Conservation (phyloP, 2,888 invertebrate species). For the Sphinx pinastri region DNA sequence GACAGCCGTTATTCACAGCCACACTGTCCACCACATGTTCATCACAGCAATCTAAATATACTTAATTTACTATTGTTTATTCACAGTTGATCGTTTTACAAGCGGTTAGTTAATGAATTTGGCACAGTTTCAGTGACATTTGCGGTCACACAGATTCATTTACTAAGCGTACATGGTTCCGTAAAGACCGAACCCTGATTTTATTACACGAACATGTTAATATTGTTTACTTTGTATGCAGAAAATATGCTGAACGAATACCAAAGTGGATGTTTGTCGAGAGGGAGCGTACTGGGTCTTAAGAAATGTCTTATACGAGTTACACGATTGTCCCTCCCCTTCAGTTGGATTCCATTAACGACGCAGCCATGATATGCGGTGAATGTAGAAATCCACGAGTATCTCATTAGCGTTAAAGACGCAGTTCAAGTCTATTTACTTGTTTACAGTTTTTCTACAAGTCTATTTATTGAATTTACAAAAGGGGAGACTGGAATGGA, state of each 20-base stretch:
- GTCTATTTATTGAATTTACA: too few species aligned
- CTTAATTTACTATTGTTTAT: conserved; percentile 28
- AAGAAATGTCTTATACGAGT: background rate
- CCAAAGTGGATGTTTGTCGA: conserved; percentile 13
- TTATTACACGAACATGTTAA: conserved; percentile 18
- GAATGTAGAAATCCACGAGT: background rate
- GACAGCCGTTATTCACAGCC: background rate
- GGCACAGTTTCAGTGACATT: conserved; percentile 30
- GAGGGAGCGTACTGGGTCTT: background rate
- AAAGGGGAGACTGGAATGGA: too few species aligned
- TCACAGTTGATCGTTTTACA: conserved; percentile 27
- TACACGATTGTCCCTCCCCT: conserved; percentile 7
- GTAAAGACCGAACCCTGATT: conserved; percentile 12
- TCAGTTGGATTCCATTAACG: background rate
- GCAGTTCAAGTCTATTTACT: background rate
- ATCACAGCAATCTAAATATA: conserved; percentile 25
- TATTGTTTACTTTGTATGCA: conserved; percentile 13
- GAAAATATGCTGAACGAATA: conserved; percentile 18
- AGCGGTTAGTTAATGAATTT: conserved; percentile 28
- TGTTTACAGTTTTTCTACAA: background rate
- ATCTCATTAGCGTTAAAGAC: background rate
- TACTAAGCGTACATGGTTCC: conserved; percentile 22
- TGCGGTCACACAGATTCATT: conserved; percentile 28
- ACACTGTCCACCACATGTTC: background rate
- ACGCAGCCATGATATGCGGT: conserved; percentile 1